Evolutionary conservation across 1,140 invertebrate species (phyloP).

Genomic region (Potamilus streckersoni): DNA sequence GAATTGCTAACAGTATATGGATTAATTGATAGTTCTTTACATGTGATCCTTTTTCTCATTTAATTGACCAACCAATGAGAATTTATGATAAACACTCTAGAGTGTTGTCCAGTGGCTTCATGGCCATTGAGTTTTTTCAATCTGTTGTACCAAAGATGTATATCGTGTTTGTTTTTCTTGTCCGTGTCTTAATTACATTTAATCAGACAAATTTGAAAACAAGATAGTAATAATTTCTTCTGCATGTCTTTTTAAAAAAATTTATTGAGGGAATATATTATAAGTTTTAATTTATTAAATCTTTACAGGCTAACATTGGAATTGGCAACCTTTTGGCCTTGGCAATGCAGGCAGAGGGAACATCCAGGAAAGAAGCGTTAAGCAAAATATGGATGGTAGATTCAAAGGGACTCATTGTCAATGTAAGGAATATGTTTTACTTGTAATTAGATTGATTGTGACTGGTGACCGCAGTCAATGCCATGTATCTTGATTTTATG

Average conservation of each 20-base stretch:
- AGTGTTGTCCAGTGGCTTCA: too few species aligned
- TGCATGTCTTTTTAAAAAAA: not conserved
- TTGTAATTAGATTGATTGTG: not conserved
- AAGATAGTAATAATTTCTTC: not conserved
- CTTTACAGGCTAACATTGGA: constrained; percentile 61
- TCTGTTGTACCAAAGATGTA: not conserved
- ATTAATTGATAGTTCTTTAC: too few species aligned
- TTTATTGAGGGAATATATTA: not conserved
- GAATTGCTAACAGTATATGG: too few species aligned
- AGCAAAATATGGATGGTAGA: constrained; percentile 66
- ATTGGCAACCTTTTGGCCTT: constrained; percentile 60
- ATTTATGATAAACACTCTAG: too few species aligned
- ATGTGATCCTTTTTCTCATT: too few species aligned
- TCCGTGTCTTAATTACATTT: not conserved
- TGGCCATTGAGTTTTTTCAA: not conserved
- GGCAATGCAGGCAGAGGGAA: constrained; percentile 62
- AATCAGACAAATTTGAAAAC: not conserved
- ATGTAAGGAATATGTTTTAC: constrained; percentile 36
- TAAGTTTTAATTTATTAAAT: not conserved
- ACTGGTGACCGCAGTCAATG: not conserved
- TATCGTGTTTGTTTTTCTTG: not conserved
- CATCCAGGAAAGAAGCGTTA: constrained; percentile 53
- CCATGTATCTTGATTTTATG: not conserved
- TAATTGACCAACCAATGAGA: too few species aligned
- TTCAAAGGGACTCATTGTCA: constrained; percentile 64